Evolutionary conservation across 1,140 invertebrate genomes (phyloP), one percentile per base, ranked within the genome.

Genomic region (Reticulitermes speratus): DNA sequence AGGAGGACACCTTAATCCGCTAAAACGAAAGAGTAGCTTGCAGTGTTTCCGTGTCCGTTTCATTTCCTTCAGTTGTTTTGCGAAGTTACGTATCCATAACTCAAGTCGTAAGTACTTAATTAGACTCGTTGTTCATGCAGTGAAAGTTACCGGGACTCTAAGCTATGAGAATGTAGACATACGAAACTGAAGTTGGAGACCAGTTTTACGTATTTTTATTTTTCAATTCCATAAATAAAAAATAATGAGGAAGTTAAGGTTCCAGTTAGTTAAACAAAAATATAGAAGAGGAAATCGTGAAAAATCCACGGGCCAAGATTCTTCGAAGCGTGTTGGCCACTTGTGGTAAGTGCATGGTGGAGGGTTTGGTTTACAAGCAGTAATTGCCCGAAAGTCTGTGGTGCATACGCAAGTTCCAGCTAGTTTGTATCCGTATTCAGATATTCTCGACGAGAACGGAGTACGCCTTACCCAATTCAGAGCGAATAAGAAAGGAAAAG

Each of bases 291-390:
- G 25, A 75, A 75, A 75, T 75, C n/a, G 65, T 75, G 65, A 75
- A 75, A 75, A 75, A 75, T 75, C 65, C n/a, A 75, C 65, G 65
- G 65, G 65, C n/a, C 65, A 75, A 75, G 65, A 75, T 11, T 75
- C 65, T 75, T 75, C 65, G 65, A 75, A 75, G 65, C 65, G 65
- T 75, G 65, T 75, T 75, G 65, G 65, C 65, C 65, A 30, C 65
- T 75, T 75, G 65, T 75, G 65, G 6, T 30, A 30, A 75, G 65
- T 75, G 25, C 65, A 3, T 75, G 65, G 65, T 19, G 65, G 65
- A 30, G 65, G 16, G 65, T 30, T 75, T 30, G n/a, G n/a, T 16
- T 75, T 30, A 14, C 65, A n/a, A 30, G 65, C n/a, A 75, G 25
- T 75, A 75, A 75, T 75, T 75, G 25, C 65, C 65, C 65, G n/a